Conservation (phyloP, 2,797 vertebrate species). For the Esox lucius region DNA sequence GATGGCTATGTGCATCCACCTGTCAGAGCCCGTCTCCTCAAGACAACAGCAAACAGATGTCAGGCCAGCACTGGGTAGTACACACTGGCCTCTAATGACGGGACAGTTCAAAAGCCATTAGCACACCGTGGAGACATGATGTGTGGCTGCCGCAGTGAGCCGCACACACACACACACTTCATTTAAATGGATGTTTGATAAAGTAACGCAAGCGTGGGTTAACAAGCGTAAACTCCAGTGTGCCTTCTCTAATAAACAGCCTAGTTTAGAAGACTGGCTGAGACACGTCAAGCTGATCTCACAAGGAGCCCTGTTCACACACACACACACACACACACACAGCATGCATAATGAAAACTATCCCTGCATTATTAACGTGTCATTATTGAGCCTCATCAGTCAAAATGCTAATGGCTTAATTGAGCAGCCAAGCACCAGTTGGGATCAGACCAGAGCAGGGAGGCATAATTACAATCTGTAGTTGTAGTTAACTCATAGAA, state of each 20-base stretch:
- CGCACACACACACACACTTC: constrained; percentile 67
- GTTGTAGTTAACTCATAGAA: constrained; percentile 87
- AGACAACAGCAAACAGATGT: constrained; percentile 81
- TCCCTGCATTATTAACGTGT: constrained; percentile 99
- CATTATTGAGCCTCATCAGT: constrained; percentile 99
- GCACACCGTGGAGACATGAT: constrained; percentile 78
- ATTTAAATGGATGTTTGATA: constrained; percentile 98
- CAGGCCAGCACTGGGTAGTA: constrained; percentile 93
- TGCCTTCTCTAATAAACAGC: constrained; percentile 90
- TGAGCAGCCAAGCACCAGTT: constrained; percentile 97
- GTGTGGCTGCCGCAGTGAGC: constrained; percentile 79
- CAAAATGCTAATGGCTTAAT: constrained; percentile 99
- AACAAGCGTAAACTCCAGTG: constrained; percentile 97
- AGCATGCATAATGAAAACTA: constrained; percentile 96
- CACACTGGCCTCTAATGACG: constrained; percentile 90
- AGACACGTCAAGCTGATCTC: constrained; percentile 89
- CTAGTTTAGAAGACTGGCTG: constrained; percentile 92
- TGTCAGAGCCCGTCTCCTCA: constrained; percentile 84
- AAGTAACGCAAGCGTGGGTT: constrained; percentile 99
- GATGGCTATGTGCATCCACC: constrained; percentile 81
- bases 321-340: background rate
- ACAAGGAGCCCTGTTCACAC: constrained; percentile 86
- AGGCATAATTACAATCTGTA: constrained; percentile 96
- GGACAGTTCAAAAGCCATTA: constrained; percentile 90
- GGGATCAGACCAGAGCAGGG: constrained; percentile 77